Evolutionary conservation across 2,113 vertebrate species (phyloP), one percentile per base, ranked within the genome.

Genomic region (Bos indicus): DNA sequence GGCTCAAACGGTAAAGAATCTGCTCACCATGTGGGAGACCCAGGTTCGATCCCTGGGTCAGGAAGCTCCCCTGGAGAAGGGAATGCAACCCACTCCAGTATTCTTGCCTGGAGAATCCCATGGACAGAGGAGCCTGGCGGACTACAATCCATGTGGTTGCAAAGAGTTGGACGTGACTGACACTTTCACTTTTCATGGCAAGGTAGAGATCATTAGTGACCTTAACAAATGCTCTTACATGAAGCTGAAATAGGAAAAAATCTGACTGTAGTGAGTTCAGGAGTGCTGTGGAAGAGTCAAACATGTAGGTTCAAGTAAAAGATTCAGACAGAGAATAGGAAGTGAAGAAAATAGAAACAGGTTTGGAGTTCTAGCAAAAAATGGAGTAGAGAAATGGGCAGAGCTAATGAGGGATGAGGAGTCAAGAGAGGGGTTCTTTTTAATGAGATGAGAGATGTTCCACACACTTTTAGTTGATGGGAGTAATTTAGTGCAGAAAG

Each of bases 331-430:
- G 40, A 57, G 57, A n/a, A 52, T 26, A 95, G 80, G n/a, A 43
- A 25, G 26, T 12, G 57, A 81, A 40, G 48, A 59, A 57, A 62
- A 52, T 5, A 56, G 19, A 23, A 88, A 51, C 4, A 30, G 13
- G 5, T 60, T 1, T 17, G 36, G 56, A 21, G 16, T 2, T 43
- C 28, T 33, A 25, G 36, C 10, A 1, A 1, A 7, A 36, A 48
- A 19, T 17, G 0, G 7, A 33, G n/a, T 3, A 59, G 82, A 81
- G n/a, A 67, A 19, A 48, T 14, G 23, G 87, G 23, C 16, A 56
- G 59, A 84, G 19, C 1, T 10, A 6, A 1, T 0, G 1, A 15
- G 13, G 16, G 48, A n/a, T 19, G 6, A 3, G 15, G 13, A 26
- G 3, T 19, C 26, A 14, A 21, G 13, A 30, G 6, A 94, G 16